A percentile compares a stretch with the other conserved stretches of the same genome.
These are phyloP conservation scores for Archaeoteleia sp. DNA, from an alignment of 2,888 invertebrate species.

Conservation along the genomic window DNA sequence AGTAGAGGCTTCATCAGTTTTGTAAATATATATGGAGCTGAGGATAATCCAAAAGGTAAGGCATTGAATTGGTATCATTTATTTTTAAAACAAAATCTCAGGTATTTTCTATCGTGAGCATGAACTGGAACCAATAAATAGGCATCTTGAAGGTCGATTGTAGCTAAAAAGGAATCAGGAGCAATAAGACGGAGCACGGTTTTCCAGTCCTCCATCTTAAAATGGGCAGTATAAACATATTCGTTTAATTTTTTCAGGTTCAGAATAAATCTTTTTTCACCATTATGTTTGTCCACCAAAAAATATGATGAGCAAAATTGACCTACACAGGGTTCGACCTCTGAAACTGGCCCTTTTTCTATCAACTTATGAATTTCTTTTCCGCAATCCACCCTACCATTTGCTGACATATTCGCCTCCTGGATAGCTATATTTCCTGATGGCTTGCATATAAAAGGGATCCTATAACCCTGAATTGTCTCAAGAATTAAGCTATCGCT, in stretches of 20 bases:
- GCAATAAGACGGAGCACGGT: slow-evolving; percentile 4
- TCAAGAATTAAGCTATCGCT: slow-evolving; percentile 1
- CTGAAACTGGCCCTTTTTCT: slow-evolving; percentile 6
- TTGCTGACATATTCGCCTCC: not conserved
- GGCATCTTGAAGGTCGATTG: slow-evolving; percentile 13
- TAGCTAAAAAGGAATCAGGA: slow-evolving; percentile 4
- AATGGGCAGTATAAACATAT: slow-evolving; percentile 12
- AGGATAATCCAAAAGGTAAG: slow-evolving; percentile 20
- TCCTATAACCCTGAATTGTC: slow-evolving; percentile 14
- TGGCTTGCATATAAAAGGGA: slow-evolving; percentile 16
- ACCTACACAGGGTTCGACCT: too few species aligned
- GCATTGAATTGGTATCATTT: slow-evolving; percentile 14
- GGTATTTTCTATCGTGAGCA: slow-evolving; percentile 9
- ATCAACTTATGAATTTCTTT: slow-evolving; percentile 9
- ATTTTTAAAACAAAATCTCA: slow-evolving; percentile 19
- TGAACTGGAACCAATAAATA: slow-evolving; percentile 18
- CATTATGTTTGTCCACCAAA: slow-evolving; percentile 7
- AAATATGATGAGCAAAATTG: slow-evolving; percentile 23
- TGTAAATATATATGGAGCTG: slow-evolving; percentile 24
- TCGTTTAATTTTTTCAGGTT: slow-evolving; percentile 24
- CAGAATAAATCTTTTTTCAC: slow-evolving; percentile 17
- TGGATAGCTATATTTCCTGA: not conserved
- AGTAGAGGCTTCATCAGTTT: slow-evolving; percentile 20
- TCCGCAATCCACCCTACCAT: not conserved
- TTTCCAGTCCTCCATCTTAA: slow-evolving; percentile 27